Base-by-base conservation (phyloP, 2,888 invertebrate species). In the Acleris cristana region DNA sequence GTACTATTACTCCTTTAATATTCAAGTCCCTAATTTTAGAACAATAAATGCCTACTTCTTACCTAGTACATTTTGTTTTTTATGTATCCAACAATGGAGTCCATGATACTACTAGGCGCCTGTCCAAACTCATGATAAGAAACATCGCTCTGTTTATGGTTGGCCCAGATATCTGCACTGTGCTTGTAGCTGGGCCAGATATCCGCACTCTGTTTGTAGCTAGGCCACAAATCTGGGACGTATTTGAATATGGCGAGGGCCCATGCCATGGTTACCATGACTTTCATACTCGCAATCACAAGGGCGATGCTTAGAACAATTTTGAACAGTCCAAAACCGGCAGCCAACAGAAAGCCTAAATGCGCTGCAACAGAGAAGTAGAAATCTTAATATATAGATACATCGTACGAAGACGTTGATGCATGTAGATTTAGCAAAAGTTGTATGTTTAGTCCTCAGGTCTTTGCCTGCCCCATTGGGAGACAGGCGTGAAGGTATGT, bases 331-430 rank as follows among this genome's bases (percentile, higher is more conserved):
- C 90, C 92, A 69, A 87, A 80, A 83, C 89, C 89, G 45, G 84
- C 86, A 60, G 87, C 89, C 67, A 88, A 70, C 66, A 88, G 60
- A 67, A 90, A 85, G 70, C 83, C 85, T 67, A 91, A 80, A 73
- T 91, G 82, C 78, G 86, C 92, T 92, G 92, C 66, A 91, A 91
- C 87, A 90, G 84, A 89, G 76, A 45, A 45, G n/a, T n/a, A 45
- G 1, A 3, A 2, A 23, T 23, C 23, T 23, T 23, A 23, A 23
- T n/a, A n/a, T n/a, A n/a, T 23, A 3, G 23, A 23, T 23, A 23
- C 23, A 23, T 3, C 23, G 23, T 23, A 23, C 0, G 23, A 23
- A 23, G 23, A 23, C 3, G 0, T 23, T 23, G 44, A 26, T 26
- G 26, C 5, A 6, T 6, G 26, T 26, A 6, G 6, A 6, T 0